Conservation (phyloP, 2,113 vertebrate genomes). For the Crotalus tigris region DNA sequence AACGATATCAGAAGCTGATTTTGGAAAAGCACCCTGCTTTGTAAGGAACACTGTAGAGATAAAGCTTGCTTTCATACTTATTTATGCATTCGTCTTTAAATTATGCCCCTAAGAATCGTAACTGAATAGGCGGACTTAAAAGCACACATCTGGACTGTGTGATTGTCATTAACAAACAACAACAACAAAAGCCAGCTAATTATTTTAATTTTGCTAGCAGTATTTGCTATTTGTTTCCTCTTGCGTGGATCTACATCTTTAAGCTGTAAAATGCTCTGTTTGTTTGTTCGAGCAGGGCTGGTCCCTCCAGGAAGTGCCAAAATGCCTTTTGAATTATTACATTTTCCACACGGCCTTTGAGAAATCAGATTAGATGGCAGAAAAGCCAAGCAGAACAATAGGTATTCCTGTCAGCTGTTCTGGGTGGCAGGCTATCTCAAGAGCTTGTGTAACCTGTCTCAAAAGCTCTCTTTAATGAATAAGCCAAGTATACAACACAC, state of each 20-base stretch:
- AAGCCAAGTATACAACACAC: constrained; percentile 4
- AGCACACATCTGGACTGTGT: not conserved
- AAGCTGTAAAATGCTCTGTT: not conserved
- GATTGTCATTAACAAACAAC: not conserved
- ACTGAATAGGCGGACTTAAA: not conserved
- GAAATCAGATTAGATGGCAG: constrained; percentile 18
- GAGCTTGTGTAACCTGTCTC: constrained; percentile 53
- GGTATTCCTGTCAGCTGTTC: constrained; percentile 54
- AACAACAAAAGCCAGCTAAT: not conserved
- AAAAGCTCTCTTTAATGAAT: constrained; percentile 44
- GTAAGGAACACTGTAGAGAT: not conserved
- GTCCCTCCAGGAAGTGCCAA: constrained; percentile 43
- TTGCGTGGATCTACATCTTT: not conserved
- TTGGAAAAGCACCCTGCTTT: not conserved
- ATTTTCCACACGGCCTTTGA: constrained; percentile 37
- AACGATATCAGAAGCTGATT: not conserved
- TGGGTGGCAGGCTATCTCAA: constrained; percentile 57
- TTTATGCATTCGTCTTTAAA: not conserved
- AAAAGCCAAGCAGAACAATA: constrained; percentile 49
- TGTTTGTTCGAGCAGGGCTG: constrained; percentile 2
- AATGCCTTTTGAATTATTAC: constrained; percentile 10
- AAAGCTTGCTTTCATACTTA: not conserved
- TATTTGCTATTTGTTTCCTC: not conserved
- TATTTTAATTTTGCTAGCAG: not conserved
- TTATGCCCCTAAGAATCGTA: not conserved